Evolutionary conservation across 2,113 vertebrate species (phyloP).

Genomic region (Psettodes erumei): DNA sequence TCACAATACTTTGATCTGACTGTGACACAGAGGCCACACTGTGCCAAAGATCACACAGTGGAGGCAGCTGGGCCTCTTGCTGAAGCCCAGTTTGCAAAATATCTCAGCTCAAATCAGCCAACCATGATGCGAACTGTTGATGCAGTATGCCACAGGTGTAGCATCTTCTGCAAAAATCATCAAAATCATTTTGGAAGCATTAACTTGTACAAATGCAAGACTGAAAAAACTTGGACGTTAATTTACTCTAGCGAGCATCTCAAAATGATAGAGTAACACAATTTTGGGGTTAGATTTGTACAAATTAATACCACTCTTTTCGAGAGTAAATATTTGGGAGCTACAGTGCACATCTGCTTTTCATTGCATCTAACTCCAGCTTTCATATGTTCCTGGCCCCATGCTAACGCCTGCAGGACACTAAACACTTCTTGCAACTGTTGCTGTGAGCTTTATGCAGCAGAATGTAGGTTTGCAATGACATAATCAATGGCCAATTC

Average conservation of each 20-base stretch:
- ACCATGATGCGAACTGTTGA: neutral
- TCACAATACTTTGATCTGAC: constrained; percentile 53
- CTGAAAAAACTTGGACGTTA: neutral
- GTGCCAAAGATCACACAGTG: constrained; percentile 22
- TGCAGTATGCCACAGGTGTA: no score
- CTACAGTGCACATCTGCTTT: constrained; percentile 55
- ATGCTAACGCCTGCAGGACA: neutral
- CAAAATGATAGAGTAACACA: neutral
- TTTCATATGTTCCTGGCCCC: neutral
- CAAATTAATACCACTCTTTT: constrained; percentile 24
- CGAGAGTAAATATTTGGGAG: constrained; percentile 52
- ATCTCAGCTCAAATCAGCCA: neutral
- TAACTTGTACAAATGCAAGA: neutral
- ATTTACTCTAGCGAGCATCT: neutral
- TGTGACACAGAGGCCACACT: constrained; percentile 31
- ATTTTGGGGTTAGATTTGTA: constrained; percentile 34
- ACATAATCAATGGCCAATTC: neutral
- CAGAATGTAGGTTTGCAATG: neutral
- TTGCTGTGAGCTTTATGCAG: neutral
- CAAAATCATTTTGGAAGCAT: no score
- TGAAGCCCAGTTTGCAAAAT: neutral
- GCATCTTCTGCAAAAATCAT: no score
- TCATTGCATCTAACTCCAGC: constrained; percentile 15
- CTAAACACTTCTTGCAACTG: neutral
- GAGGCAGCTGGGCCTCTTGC: constrained; percentile 1